Percentiles rank a stretch among this genome's conserved stretches.
These are phyloP conservation scores for Ceyx margarethae DNA, from an alignment of 2,113 vertebrate genomes.

Conservation along the genomic window DNA sequence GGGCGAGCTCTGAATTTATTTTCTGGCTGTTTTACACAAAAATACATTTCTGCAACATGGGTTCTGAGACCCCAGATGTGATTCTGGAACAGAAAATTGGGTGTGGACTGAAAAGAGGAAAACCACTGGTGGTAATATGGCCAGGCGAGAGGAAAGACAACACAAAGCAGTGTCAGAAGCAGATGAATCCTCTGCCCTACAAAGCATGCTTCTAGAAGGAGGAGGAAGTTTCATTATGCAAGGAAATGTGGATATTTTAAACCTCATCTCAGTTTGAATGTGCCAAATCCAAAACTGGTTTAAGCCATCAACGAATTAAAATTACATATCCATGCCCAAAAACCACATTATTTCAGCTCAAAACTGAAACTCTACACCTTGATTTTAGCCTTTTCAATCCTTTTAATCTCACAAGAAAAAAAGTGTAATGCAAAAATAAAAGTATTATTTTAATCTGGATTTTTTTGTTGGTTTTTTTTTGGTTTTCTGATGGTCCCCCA, in stretches of 20 bases:
- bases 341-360: background rate
- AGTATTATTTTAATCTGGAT: background rate
- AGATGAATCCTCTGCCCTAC: background rate
- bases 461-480: background rate
- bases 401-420: background rate
- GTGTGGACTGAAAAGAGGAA: background rate
- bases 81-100: background rate
- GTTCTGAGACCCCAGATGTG: background rate
- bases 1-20: background rate
- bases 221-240: background rate
- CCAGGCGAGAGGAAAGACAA: background rate
- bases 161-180: background rate
- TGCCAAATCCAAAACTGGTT: background rate
- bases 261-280: background rate
- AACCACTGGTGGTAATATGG: background rate
- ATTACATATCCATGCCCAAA: background rate
- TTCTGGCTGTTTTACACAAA: background rate
- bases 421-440: background rate
- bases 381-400: background rate
- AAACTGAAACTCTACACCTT: background rate
- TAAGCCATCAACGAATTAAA: background rate
- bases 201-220: background rate
- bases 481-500: background rate
- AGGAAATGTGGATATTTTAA: background rate
- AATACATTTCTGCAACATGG: background rate